These are phyloP conservation scores for Passer domesticus DNA, from an alignment of 2,113 vertebrate genomes.

Conservation along the genomic window DNA sequence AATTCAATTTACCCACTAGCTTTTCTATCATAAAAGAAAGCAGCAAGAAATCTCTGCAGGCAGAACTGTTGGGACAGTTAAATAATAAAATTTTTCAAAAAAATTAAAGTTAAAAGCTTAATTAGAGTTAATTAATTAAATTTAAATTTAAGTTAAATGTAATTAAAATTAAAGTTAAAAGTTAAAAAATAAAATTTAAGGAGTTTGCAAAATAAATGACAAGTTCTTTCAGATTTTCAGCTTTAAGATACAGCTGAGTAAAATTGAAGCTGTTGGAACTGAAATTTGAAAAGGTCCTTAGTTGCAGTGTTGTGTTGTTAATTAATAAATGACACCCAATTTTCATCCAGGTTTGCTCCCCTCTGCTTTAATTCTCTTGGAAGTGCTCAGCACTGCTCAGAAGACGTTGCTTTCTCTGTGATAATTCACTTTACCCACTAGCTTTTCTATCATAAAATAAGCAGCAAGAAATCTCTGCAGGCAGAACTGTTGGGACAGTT, in stretches of 20 bases:
- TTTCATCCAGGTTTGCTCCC: neutral
- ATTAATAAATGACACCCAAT: neutral
- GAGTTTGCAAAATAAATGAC: neutral
- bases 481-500: neutral
- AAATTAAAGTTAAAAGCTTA: no score
- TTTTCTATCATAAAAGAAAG: neutral
- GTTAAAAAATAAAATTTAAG: neutral
- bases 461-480: neutral
- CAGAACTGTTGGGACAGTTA: neutral
- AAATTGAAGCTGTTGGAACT: neutral
- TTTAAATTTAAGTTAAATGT: no score
- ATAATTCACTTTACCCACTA: neutral
- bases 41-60: neutral
- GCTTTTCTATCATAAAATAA: neutral
- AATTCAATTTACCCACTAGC: neutral
- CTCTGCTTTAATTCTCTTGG: neutral
- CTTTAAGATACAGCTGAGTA: neutral
- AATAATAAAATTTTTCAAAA: neutral
- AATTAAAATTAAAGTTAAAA: no score
- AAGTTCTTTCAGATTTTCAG: neutral
- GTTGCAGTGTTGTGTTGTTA: neutral
- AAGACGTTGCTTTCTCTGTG: neutral
- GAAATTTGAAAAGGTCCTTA: neutral
- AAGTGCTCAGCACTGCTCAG: neutral
- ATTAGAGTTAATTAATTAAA: no score